Base-by-base conservation (phyloP, 2,113 vertebrate genomes). In the Cynocephalus volans region DNA sequence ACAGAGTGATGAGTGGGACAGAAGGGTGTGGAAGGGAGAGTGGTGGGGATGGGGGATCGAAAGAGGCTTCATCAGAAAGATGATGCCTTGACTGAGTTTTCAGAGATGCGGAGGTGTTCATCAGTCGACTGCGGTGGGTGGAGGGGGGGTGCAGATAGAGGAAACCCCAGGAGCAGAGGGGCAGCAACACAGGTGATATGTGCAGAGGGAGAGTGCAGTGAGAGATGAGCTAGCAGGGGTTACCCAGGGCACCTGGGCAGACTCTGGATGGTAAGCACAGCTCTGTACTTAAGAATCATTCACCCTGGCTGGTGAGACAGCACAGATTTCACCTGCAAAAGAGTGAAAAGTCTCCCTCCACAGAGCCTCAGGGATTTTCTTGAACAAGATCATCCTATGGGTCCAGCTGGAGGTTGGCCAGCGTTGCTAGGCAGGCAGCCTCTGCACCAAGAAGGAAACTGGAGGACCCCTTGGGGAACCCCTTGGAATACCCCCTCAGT, bases 391-490 rank as follows among this genome's bases (percentile, higher is more conserved):
- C 14, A 33, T 87, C 24, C n/a, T 52, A 70, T 58, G 33, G 36
- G 67, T 64, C n/a, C 21, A 76, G 64, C 26, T 82, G 58, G n/a
- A 73, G 41, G 60, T 76, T 10, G n/a, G 14, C 24, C 0, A 2
- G 31, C 19, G 60, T 0, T 15, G 48, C 31, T 21, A 15, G 54
- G 73, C 33, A 19, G 82, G 15, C n/a, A 19, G 36, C 15, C 50
- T 79, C n/a, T 72, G 75, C 0, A 0, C 26, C 0, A 1, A 26
- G 33, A 36, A 36, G 58, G 82, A 24, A 9, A 5, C 8, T 1
- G 6, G 65, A 56, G 41, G 33, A 13, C 12, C 6, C 50, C 82
- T 48, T 3, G 18, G 33, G 65, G 65, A 11, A 19, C 81, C 15
- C 50, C 41, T 41, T 41, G 41, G 41, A 41, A 41, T 41, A 41